Evolutionary conservation across 2,888 invertebrate genomes (phyloP), one percentile per base, ranked within the genome.

Genomic region (Morpho deidamia): DNA sequence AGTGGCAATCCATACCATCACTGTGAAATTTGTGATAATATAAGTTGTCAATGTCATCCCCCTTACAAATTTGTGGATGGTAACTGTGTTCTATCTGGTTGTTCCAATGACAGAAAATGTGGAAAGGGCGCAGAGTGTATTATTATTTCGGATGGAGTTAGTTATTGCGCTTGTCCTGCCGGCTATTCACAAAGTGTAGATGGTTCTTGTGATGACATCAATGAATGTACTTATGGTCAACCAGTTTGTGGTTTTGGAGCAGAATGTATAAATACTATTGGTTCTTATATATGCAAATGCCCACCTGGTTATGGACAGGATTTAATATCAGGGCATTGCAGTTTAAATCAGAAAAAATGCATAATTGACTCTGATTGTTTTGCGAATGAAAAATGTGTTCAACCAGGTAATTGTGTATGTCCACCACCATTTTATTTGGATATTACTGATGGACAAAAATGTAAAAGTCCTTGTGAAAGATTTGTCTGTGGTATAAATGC

Each of bases 111-210:
- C 39, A 95, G 95, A 59, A 93, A 93, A 65, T 97, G 97, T 76
- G 95, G 96, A 1, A 91, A 92, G 59, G 97, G 96, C 8, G 97
- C 97, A 0, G 96, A 97, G 72, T 97, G 97, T 70, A 95, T 97
- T 53, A 93, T 95, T 4, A 97, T 97, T 64, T 94, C 97, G 10
- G 96, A 96, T 32, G 96, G 95, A 47, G 95, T 96, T 1, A 97
- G 97, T 76, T 97, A 97, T 74, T 97, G 97, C 69, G 97, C 97
- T 47, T 97, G 97, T 74, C 97, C 97, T 7, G 94, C 95, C 73
- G 97, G 97, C 11, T 97, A 92, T 76, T 92, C 93, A 55, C 94
- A 95, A 14, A 92, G 92, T 53, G 72, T 90, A 1, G 96, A 96
- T 69, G 96, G 96, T 11, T 92, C 94, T n/a, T 97, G 97, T 71